Percentiles rank a stretch among this genome's conserved stretches.
These are phyloP conservation scores for Donacobius atricapilla DNA, from an alignment of 2,113 vertebrate species.

Conservation along the genomic window DNA sequence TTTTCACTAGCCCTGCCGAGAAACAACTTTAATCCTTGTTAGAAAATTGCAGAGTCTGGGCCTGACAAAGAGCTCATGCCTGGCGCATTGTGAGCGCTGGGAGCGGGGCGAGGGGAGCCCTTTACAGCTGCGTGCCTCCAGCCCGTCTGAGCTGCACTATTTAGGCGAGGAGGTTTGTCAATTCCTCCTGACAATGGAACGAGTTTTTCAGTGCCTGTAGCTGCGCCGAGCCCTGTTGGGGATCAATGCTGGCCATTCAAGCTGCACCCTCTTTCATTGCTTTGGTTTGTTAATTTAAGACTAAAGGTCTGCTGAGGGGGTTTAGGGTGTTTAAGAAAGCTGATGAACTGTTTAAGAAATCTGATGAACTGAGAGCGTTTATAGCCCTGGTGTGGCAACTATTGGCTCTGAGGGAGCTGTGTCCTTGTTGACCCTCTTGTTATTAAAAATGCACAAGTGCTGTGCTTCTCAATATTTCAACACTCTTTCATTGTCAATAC, in stretches of 20 bases:
- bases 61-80: slow-evolving; percentile 84
- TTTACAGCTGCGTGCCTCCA: slow-evolving; percentile 82
- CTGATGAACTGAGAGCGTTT: slow-evolving; percentile 84
- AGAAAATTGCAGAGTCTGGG: slow-evolving; percentile 84
- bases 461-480: slow-evolving; percentile 83
- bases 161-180: slow-evolving; percentile 83
- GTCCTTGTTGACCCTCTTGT: slow-evolving; percentile 87
- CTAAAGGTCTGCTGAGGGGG: slow-evolving; percentile 82
- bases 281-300: slow-evolving; percentile 87
- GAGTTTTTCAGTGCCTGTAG: slow-evolving; percentile 82
- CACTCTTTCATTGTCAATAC: slow-evolving; percentile 83
- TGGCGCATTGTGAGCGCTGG: slow-evolving; percentile 77
- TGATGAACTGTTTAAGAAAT: slow-evolving; percentile 83
- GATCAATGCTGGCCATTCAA: slow-evolving; percentile 85
- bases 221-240: slow-evolving; percentile 77
- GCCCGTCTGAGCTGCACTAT: slow-evolving; percentile 83
- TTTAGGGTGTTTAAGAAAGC: slow-evolving; percentile 83
- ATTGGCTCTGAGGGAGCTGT: slow-evolving; percentile 80
- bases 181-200: slow-evolving; percentile 83
- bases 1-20: slow-evolving; percentile 76
- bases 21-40: slow-evolving; percentile 87
- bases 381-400: slow-evolving; percentile 81
- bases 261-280: slow-evolving; percentile 83
- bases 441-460: slow-evolving; percentile 86
- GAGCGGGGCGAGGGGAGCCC: slow-evolving; percentile 77